Evolutionary conservation across 37 sponge, comb jelly and placozoan genomes (phyloP).

Genomic region (Beroe ovata): DNA sequence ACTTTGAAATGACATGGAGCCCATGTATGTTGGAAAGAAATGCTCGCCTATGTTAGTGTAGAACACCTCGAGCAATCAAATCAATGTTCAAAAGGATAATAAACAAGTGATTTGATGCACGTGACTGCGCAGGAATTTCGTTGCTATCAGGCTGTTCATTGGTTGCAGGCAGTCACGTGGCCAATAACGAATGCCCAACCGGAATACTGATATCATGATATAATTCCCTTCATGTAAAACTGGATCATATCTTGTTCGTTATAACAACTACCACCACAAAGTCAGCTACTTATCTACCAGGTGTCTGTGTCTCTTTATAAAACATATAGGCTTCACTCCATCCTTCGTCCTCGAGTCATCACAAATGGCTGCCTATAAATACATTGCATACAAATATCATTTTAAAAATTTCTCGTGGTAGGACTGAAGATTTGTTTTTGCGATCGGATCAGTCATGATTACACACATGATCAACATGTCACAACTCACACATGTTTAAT

Average conservation of each 20-base stretch:
- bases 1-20: too few species aligned
- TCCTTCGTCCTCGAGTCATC: slow-evolving; percentile 49
- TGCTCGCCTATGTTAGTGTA: too few species aligned
- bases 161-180: background rate
- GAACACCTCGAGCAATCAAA: too few species aligned
- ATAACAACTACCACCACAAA: background rate
- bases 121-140: slow-evolving; percentile 1
- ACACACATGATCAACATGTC: slow-evolving; percentile 25
- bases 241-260: background rate
- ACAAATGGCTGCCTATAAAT: background rate
- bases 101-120: background rate
- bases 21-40: too few species aligned
- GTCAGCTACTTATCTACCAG: too few species aligned
- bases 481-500: too few species aligned
- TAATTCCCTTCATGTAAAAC: too few species aligned
- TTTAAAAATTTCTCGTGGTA: slow-evolving; percentile 36
- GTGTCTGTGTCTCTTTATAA: slow-evolving; percentile 3
- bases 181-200: background rate
- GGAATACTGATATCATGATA: background rate
- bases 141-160: background rate
- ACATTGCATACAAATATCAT: slow-evolving; percentile 66
- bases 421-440: too few species aligned
- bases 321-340: slow-evolving; percentile 43
- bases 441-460: too few species aligned
- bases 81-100: too few species aligned